Conservation (phyloP, 2,888 invertebrate species). For the Ditula angustiorana region DNA sequence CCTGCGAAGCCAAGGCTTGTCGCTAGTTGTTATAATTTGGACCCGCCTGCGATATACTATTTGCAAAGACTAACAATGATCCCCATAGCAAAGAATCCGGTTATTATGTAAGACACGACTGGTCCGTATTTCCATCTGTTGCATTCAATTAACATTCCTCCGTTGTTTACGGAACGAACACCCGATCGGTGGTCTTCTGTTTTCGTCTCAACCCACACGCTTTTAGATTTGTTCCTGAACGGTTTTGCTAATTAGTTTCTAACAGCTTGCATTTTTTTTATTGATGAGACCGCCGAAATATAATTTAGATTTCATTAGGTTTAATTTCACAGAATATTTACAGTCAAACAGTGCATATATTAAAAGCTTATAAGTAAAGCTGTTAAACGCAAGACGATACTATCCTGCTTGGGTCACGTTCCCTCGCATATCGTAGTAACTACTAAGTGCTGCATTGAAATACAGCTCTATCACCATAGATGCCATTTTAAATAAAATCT, state of each 20-base stretch:
- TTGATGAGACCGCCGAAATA: not conserved
- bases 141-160: conserved; percentile 13
- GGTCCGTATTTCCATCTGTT: conserved; percentile 5
- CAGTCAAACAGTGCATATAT: no score
- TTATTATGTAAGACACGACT: conserved; percentile 9
- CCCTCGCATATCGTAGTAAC: no score
- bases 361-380: no score
- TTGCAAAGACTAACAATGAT: not conserved
- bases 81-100: not conserved
- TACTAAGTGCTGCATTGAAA: no score
- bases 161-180: conserved; percentile 7
- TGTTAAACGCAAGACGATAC: no score
- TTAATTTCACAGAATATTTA: not conserved
- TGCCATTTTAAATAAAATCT: no score
- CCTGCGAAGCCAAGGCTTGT: no score
- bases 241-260: not conserved
- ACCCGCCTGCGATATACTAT: no score
- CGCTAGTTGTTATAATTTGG: no score
- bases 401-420: no score
- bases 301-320: not conserved
- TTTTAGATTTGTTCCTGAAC: conserved; percentile 1
- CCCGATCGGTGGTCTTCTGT: not conserved
- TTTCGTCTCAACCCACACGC: conserved; percentile 3
- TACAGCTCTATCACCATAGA: no score
- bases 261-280: not conserved